A percentile compares a stretch with the other conserved stretches of the same genome.
These are phyloP conservation scores for Dysmachus trigonus DNA, from an alignment of 2,888 invertebrate genomes.

Conservation along the genomic window DNA sequence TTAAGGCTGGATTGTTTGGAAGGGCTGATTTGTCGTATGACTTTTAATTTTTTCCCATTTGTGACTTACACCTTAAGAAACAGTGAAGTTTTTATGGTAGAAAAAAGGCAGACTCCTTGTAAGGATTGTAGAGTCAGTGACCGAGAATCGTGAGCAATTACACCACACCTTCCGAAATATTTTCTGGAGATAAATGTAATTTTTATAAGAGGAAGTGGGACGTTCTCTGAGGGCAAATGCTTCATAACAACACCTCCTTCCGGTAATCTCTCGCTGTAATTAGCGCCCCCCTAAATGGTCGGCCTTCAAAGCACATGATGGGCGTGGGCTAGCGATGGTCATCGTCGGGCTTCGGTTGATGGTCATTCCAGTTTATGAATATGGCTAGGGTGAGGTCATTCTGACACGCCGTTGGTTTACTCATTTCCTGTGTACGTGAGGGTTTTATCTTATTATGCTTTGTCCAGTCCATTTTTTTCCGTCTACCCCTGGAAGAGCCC, in stretches of 20 bases:
- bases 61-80: background rate
- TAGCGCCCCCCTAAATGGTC: background rate
- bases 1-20: background rate
- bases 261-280: background rate
- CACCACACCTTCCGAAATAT: background rate
- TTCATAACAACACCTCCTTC: background rate
- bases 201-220: background rate
- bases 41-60: background rate
- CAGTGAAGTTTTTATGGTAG: too few relatives aligned
- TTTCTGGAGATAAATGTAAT: background rate
- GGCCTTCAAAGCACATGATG: background rate
- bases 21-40: background rate
- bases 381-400: background rate
- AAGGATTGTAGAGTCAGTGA: background rate
- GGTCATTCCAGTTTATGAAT: constrained; percentile 15
- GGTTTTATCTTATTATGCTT: constrained; percentile 12
- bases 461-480: background rate
- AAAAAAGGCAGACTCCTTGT: too few relatives aligned
- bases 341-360: background rate
- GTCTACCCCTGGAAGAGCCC: background rate
- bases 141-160: background rate
- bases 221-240: background rate
- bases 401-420: constrained; percentile 19
- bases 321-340: background rate
- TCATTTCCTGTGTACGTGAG: constrained; percentile 31